Evolutionary conservation across 2,113 vertebrate species (phyloP).

Genomic region (Gorsachius goisagi): DNA sequence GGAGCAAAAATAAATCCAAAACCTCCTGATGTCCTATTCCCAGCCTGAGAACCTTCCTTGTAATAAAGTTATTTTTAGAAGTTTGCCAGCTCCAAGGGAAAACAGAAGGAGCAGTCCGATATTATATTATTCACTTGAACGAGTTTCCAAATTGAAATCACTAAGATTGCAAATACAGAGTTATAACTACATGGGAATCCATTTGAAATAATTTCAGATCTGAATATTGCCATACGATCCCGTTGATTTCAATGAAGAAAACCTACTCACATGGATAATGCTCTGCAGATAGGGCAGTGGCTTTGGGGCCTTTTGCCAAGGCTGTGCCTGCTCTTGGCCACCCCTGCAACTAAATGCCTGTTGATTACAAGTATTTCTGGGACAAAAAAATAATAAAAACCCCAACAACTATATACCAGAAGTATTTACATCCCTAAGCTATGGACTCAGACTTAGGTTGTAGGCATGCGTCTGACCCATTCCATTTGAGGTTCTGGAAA

Average conservation of each 20-base stretch:
- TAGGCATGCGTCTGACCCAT: rapidly evolving
- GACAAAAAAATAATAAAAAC: background rate
- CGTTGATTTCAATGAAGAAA: conserved; percentile 5
- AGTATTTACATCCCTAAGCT: background rate
- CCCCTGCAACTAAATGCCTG: background rate
- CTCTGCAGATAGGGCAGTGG: conserved; percentile 12
- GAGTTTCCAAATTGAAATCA: conserved; percentile 69
- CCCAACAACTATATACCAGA: background rate
- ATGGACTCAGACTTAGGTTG: background rate
- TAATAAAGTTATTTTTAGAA: conserved; percentile 15
- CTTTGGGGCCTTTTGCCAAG: conserved; percentile 22
- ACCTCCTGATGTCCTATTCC: background rate
- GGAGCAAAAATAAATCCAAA: background rate
- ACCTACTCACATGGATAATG: conserved; percentile 59
- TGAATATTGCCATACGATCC: conserved; percentile 47
- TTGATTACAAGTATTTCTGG: background rate
- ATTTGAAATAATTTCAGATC: conserved; percentile 63
- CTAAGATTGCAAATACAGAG: conserved; percentile 27
- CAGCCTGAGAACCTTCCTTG: background rate
- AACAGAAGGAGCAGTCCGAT: conserved; percentile 46
- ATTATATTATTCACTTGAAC: conserved; percentile 56
- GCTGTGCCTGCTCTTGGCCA: background rate
- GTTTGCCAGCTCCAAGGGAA: conserved; percentile 33
- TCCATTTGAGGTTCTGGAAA: background rate
- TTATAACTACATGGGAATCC: conserved; percentile 54